phyloP scores from a whole-genome alignment of 2,797 vertebrate genomes.

The Leucoraja ocellata region DNA sequence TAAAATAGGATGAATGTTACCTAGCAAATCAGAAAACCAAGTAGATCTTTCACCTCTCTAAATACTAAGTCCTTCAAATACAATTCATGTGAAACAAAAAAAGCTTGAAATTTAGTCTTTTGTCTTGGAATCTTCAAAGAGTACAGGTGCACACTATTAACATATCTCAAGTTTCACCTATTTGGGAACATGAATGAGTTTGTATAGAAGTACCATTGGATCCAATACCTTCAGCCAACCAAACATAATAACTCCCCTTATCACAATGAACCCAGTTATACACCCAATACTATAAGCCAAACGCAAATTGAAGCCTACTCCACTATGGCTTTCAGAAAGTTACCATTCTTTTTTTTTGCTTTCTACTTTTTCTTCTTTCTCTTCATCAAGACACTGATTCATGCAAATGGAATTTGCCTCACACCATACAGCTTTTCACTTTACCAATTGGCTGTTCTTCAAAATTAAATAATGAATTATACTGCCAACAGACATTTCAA shows the following conservation, averaged over 20 bases:
- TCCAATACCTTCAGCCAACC: slow-evolving; percentile 20
- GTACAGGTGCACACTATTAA: slow-evolving; percentile 10
- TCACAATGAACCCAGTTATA: background rate
- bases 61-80: background rate
- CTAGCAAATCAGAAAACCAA: background rate
- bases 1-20: background rate
- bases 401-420: background rate
- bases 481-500: background rate
- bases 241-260: slow-evolving; percentile 25
- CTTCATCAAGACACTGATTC: background rate
- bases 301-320: background rate
- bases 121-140: background rate
- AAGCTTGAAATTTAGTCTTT: background rate
- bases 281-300: background rate
- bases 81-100: background rate
- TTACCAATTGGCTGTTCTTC: background rate
- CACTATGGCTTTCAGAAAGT: background rate
- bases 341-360: background rate
- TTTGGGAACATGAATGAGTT: slow-evolving; percentile 19
- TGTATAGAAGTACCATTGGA: background rate
- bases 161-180: background rate
- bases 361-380: background rate
- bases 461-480: background rate
- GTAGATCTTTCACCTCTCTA: background rate
- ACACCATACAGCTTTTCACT: background rate